Conservation (phyloP, 23 tunicate genomes). For the Styela clava region DNA sequence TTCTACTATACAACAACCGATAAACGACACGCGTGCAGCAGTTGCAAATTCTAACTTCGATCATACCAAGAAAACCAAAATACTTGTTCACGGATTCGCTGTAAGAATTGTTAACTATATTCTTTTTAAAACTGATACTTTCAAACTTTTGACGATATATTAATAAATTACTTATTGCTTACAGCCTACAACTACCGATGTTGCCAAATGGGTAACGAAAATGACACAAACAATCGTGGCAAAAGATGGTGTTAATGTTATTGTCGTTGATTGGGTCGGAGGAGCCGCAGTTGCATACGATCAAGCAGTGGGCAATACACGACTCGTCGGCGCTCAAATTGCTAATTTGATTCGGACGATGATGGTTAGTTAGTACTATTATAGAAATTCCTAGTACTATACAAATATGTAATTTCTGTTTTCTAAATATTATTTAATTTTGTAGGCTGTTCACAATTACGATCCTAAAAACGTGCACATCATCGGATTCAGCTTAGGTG, state of each 20-base stretch:
- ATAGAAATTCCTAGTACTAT: neutral
- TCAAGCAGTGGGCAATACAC: conserved; percentile 74
- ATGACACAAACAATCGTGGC: conserved; percentile 61
- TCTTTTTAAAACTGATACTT: neutral
- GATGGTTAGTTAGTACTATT: conserved; percentile 52
- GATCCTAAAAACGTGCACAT: conserved; percentile 65
- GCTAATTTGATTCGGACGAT: conserved; percentile 55
- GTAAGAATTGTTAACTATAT: conserved; percentile 35
- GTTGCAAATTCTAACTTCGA: conserved; percentile 49
- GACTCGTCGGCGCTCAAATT: conserved; percentile 80
- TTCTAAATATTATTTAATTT: no score
- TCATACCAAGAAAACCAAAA: conserved; percentile 65
- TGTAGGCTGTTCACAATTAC: conserved; percentile 44
- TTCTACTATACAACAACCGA: conserved; percentile 28
- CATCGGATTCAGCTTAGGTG: conserved; percentile 93
- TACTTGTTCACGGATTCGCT: conserved; percentile 84
- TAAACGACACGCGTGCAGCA: conserved; percentile 29
- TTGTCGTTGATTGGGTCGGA: conserved; percentile 71
- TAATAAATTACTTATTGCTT: neutral
- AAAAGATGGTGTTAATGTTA: conserved; percentile 87
- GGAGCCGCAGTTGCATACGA: conserved; percentile 81
- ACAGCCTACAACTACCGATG: conserved; percentile 30
- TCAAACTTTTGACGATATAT: neutral
- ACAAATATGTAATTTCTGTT: no score
- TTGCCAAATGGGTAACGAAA: conserved; percentile 78